A percentile compares a stretch with the other conserved stretches of the same genome.
Evolutionary conservation across 2,797 vertebrate species (phyloP).

Genomic region (Esox masquinongy): DNA sequence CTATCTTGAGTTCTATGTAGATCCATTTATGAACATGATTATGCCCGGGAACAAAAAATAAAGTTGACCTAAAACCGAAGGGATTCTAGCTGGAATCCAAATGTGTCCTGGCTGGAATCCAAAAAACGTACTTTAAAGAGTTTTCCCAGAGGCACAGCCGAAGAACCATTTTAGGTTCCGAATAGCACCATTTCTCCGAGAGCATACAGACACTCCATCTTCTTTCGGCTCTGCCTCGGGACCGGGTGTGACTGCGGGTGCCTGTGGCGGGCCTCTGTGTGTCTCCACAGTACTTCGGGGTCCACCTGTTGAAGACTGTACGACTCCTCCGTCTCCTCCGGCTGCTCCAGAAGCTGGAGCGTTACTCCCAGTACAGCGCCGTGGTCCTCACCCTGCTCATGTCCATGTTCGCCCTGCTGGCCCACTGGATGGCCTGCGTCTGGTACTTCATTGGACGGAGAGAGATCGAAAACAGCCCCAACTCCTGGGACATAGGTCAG

Average conservation of each 20-base stretch:
- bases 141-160: no score
- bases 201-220: no score
- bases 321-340: conserved; percentile 80
- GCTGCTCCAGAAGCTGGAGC: conserved; percentile 84
- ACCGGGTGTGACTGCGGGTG: conserved; percentile 6
- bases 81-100: no score
- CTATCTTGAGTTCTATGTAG: no score
- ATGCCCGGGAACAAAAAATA: no score
- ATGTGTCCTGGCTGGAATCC: no score
- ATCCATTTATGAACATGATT: no score
- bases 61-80: no score
- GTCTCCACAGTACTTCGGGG: conserved; percentile 77
- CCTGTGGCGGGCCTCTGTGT: neutral
- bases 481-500: conserved; percentile 82
- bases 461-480: conserved; percentile 78
- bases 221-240: no score
- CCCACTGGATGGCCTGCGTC: conserved; percentile 88
- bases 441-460: conserved; percentile 86
- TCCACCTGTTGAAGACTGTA: conserved; percentile 85
- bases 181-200: no score
- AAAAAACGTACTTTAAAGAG: no score
- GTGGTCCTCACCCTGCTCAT: conserved; percentile 87
- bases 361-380: conserved; percentile 86
- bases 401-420: conserved; percentile 86
- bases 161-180: no score